Evolutionary conservation across 2,888 invertebrate species (phyloP), one percentile per base, ranked within the genome.

Genomic region (Tineola bisselliella): DNA sequence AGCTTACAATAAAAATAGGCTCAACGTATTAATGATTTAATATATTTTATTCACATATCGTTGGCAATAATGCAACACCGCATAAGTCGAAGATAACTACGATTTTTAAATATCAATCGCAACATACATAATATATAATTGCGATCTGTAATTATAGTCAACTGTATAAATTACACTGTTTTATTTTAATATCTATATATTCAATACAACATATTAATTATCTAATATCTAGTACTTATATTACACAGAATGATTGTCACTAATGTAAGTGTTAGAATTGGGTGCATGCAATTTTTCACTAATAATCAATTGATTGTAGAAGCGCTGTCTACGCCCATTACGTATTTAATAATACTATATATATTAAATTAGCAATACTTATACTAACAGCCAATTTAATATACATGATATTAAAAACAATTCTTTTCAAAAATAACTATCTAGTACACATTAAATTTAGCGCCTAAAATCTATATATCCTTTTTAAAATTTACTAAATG

Each of bases 401-500:
- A 10, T 12, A 38, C 38, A 38, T 38, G 10, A 38, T n/a, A 38
- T 12, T 38, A 38, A 38, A 38, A 38, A 12, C 10, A 12, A 38
- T 38, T n/a, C 10, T 12, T 3, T 38, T 38, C 38, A 38, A 38
- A 38, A 38, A 38, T 38, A 38, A 12, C 38, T 38, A 38, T 38
- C n/a, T 38, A n/a, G 1, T 38, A 38, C 6, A 25, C 25, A 4
- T 25, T 25, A 38, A 38, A 38, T 38, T 38, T 38, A 38, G 38
- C n/a, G n/a, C 38, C n/a, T 12, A 38, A n/a, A 10, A 38, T 38
- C n/a, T 38, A 38, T 38, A 38, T 38, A 10, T 38, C 38, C 38
- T 38, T 38, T 38, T 38, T 38, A 38, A 38, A 38, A 38, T 56
- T 52, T 52, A 52, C 17, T 52, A 56, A 18, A 56, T 56, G 56